Evolutionary conservation across 2,888 invertebrate genomes (phyloP), one percentile per base, ranked within the genome.

Genomic region (Drosophila mayaguana): DNA sequence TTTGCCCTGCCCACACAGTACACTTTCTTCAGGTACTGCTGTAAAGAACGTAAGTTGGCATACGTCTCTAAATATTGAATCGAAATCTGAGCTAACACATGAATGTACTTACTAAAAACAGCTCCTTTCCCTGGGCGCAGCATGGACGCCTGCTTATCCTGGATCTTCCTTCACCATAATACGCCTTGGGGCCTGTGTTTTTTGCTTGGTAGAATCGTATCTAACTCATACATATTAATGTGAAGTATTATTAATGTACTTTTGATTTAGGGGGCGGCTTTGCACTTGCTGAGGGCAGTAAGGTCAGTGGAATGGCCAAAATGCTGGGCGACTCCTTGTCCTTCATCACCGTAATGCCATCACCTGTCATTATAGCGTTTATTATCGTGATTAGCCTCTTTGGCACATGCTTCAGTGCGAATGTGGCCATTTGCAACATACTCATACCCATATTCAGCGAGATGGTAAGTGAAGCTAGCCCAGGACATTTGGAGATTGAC

Each of bases 141-240:
- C 95, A 0, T 94, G 69, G 85, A 85, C 60, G 77, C 95, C 0
- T 93, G 97, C 22, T 94, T 97, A 36, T 95, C 96, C 2, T 98
- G 98, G 98, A 95, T 95, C 57, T 95, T 95, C 34, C 94, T 97
- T 5, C 96, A 97, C 83, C 94, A 95, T 63, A 96, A 96, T 86
- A 95, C 97, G 75, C 97, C 97, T 0, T 98, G 98, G 97, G 97
- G 97, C 14, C 94, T 98, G 1, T 94, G 97, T 20, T 95, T 98
- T 88, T 94, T 98, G 22, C 94, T 98, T 48, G 97, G 95, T 94
- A 81, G 9, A 22, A 20, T 22, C 38, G 2, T 3, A 36, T 36
- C 12, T 16, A 20, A 28, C 28, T 54, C 50, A n/a, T 18, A 6
- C 11, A 11, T 14, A 18, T 8, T 2, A 8, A 40, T 22, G 3